Evolutionary conservation across 2,888 invertebrate species (phyloP), one percentile per base, ranked within the genome.

Genomic region (Hirtodrosophila confusa): DNA sequence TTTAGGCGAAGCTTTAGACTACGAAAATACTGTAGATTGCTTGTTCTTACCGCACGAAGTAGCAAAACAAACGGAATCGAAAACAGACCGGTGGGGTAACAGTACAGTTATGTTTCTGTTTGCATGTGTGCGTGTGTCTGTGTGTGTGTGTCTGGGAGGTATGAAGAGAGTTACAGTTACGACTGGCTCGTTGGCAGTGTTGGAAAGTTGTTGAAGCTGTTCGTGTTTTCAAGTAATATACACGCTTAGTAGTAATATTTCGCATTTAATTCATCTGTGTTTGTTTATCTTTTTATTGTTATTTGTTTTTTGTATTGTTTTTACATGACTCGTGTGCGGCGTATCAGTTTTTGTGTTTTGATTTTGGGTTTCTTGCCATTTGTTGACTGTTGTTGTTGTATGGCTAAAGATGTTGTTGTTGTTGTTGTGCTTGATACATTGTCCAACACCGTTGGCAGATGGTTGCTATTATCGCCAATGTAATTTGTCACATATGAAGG

Each of bases 401-500:
- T 60, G 47, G 68, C 44, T 61, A 17, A 17, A 17, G 17, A 17
- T 17, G 48, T 43, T 57, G 56, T 64, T 57, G 55, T 66, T 70
- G 73, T 58, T 76, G 76, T 64, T 69, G 65, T 67, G 51, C 68
- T 68, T 69, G 64, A 65, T 68, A 65, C 56, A 65, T 72, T 78
- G 80, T 72, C 80, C 68, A 80, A 79, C 71, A 89, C 78, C 69
- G 79, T 67, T 51, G 90, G 88, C 84, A 88, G 78, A 83, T 89
- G 89, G 74, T 91, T 89, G 68, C 88, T 91, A 76, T 91, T 90
- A 56, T 91, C 91, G 69, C 90, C 91, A 76, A 91, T 92, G 89
- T 92, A 93, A 90, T 92, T 93, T 77, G 92, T 92, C 61, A 93
- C 92, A 78, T 93, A 91, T 79, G 92, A 91, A 49, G 89, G 88